phyloP scores from a whole-genome alignment of 1,140 invertebrate species.

The Drosophila mojavensis region DNA sequence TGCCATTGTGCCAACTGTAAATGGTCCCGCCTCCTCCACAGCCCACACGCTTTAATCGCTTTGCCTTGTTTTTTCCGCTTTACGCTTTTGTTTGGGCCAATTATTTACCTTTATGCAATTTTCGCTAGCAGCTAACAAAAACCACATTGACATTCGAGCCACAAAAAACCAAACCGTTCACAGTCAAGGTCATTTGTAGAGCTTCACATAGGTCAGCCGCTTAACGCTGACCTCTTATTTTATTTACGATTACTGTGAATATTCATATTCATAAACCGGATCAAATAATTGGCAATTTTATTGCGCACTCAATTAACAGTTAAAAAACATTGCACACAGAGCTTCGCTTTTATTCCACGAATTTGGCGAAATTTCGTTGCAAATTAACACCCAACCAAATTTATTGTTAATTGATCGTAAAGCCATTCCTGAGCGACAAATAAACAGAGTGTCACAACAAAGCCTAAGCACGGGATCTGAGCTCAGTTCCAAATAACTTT shows the following conservation, averaged over 20 bases:
- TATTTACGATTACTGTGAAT: background rate
- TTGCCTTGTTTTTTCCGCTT: slow-evolving; percentile 38
- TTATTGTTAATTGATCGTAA: background rate
- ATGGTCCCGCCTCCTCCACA: slow-evolving; percentile 2
- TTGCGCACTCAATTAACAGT: slow-evolving; percentile 23
- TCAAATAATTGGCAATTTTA: slow-evolving; percentile 6
- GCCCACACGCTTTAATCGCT: slow-evolving; percentile 16
- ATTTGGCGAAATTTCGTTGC: background rate
- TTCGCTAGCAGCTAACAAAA: slow-evolving; percentile 32
- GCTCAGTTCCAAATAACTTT: background rate
- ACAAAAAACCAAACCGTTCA: slow-evolving; percentile 36
- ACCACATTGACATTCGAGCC: slow-evolving; percentile 23
- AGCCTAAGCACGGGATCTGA: slow-evolving; percentile 27
- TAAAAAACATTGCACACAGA: slow-evolving; percentile 15
- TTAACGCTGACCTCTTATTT: background rate
- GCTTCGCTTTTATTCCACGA: background rate
- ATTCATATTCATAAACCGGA: background rate
- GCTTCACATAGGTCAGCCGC: slow-evolving; percentile 16
- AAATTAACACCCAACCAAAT: slow-evolving; percentile 19
- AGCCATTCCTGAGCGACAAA: slow-evolving; percentile 2
- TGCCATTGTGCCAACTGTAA: slow-evolving; percentile 58
- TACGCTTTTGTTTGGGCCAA: slow-evolving; percentile 58
- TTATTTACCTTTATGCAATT: slow-evolving; percentile 68
- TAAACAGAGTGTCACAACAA: slow-evolving; percentile 17
- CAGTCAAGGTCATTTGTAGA: slow-evolving; percentile 66